phyloP scores from a whole-genome alignment of 1,140 invertebrate species.

The Aricia agestis region DNA sequence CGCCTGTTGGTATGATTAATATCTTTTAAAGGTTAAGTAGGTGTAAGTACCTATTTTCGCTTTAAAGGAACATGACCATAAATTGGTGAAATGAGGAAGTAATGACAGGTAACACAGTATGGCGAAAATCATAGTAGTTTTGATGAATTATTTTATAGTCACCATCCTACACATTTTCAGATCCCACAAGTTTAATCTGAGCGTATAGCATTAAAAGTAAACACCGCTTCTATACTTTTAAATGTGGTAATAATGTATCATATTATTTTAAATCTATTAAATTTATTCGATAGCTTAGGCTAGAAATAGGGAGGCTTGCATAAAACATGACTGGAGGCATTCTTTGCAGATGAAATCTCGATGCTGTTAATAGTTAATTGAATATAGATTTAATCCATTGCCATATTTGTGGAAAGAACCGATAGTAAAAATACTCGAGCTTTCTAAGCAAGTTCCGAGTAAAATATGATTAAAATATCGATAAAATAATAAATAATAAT shows the following conservation, averaged over 20 bases:
- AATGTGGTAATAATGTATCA: neutral
- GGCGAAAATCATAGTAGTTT: neutral
- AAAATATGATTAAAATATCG: neutral
- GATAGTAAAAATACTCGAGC: neutral
- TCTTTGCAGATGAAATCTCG: neutral
- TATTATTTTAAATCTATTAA: neutral
- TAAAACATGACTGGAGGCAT: neutral
- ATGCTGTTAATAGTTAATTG: neutral
- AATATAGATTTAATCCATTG: neutral
- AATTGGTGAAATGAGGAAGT: neutral
- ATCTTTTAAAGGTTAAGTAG: conserved; percentile 8
- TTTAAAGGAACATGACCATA: neutral
- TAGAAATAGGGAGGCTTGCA: neutral
- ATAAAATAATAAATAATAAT: neutral
- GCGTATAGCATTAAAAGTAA: no score
- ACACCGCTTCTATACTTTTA: neutral
- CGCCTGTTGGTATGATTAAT: conserved; percentile 9
- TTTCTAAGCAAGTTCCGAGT: no score
- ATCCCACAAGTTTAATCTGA: neutral
- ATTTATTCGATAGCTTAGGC: neutral
- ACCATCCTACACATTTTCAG: neutral
- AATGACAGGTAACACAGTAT: neutral
- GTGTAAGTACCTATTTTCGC: neutral
- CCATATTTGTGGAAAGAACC: neutral
- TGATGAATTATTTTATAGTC: neutral